These are phyloP conservation scores for Leptura quadrifasciata DNA, from an alignment of 2,888 invertebrate species.

Conservation along the genomic window DNA sequence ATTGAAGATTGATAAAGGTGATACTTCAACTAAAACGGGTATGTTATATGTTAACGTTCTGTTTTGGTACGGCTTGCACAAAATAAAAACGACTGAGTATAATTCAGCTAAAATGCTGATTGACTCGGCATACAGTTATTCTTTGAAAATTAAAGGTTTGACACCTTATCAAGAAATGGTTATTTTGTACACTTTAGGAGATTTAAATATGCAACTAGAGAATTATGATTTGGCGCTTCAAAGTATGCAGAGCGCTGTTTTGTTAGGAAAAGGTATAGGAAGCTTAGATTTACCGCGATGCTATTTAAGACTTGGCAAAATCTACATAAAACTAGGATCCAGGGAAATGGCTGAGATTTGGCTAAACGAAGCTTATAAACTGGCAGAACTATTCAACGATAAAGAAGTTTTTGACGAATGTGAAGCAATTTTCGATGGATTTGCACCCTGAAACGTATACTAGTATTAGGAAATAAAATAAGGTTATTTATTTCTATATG, in stretches of 20 bases:
- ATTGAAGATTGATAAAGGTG: slow-evolving; percentile 69
- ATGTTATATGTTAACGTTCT: slow-evolving; percentile 72
- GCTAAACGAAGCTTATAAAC: slow-evolving; percentile 68
- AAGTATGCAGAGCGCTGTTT: slow-evolving; percentile 72
- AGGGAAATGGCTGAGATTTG: slow-evolving; percentile 68
- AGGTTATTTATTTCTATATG: neutral
- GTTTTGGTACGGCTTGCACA: slow-evolving; percentile 74
- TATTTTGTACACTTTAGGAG: slow-evolving; percentile 72
- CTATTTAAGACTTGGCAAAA: slow-evolving; percentile 71
- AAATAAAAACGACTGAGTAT: slow-evolving; percentile 66
- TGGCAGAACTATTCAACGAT: slow-evolving; percentile 68
- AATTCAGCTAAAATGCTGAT: slow-evolving; percentile 69
- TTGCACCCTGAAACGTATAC: neutral
- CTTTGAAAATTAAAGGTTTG: slow-evolving; percentile 70
- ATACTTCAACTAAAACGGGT: slow-evolving; percentile 71
- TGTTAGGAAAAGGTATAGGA: slow-evolving; percentile 72
- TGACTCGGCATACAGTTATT: slow-evolving; percentile 70
- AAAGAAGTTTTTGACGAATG: slow-evolving; percentile 65
- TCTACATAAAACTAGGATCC: slow-evolving; percentile 70
- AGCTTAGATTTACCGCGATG: slow-evolving; percentile 73
- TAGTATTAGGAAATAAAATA: neutral
- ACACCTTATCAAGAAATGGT: slow-evolving; percentile 74
- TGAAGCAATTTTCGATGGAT: slow-evolving; percentile 46
- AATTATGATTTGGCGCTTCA: slow-evolving; percentile 71
- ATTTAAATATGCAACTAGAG: slow-evolving; percentile 69